A percentile compares a stretch with the other conserved stretches of the same genome.
phyloP scores from a whole-genome alignment of 2,113 vertebrate genomes.

The Chlamydotis undulata region DNA sequence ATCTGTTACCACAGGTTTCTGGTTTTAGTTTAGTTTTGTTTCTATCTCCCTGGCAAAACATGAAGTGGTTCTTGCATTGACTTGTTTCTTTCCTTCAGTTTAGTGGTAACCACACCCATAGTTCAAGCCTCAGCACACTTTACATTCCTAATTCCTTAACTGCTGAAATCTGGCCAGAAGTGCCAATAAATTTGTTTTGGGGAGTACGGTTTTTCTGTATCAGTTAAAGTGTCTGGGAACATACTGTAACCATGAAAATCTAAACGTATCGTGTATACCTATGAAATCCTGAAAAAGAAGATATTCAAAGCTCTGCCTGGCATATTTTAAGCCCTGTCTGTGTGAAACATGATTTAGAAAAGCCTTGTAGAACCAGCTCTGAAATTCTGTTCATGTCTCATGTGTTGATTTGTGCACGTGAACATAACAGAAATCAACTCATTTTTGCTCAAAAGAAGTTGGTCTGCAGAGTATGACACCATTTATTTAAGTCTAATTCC shows the following conservation, averaged over 20 bases:
- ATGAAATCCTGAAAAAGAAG: background rate
- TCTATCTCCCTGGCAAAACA: background rate
- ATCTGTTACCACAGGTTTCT: background rate
- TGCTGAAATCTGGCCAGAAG: background rate
- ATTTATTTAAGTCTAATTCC: background rate
- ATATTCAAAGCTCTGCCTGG: background rate
- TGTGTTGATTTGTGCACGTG: background rate
- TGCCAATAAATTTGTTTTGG: background rate
- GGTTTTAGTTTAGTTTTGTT: background rate
- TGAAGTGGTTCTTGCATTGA: background rate
- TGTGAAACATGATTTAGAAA: background rate
- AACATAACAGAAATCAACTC: background rate
- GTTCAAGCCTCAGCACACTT: background rate
- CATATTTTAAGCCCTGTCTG: background rate
- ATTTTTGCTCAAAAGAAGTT: background rate
- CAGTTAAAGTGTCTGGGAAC: background rate
- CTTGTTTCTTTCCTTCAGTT: slow-evolving; percentile 3
- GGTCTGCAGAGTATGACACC: background rate
- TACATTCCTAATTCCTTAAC: background rate
- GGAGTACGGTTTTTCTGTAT: background rate
- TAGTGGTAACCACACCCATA: background rate
- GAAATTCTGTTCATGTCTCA: background rate
- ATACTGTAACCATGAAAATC: background rate
- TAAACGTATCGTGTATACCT: background rate
- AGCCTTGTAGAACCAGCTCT: background rate